These are phyloP conservation scores for Drosophila sproati DNA, from an alignment of 1,140 invertebrate genomes.

Conservation along the genomic window DNA sequence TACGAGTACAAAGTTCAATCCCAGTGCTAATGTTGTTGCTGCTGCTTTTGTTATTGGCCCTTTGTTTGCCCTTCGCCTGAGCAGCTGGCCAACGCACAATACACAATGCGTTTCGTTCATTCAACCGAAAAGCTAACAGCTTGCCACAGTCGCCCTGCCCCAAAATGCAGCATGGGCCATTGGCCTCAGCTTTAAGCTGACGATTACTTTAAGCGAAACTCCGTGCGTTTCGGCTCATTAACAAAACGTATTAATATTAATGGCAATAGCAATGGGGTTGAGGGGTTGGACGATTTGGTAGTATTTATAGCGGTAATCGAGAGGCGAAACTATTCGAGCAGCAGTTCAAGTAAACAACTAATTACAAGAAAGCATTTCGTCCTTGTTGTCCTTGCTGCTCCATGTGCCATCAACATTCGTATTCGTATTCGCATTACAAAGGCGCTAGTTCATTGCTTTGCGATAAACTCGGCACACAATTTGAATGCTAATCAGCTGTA, in stretches of 20 bases:
- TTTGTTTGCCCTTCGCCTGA: slow-evolving; percentile 63
- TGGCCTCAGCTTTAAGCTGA: slow-evolving; percentile 48
- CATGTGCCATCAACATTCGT: neutral
- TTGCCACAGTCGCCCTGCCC: slow-evolving; percentile 24
- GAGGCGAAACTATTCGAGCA: slow-evolving; percentile 39
- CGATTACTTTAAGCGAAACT: neutral
- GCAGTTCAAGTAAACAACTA: slow-evolving; percentile 76
- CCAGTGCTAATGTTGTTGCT: slow-evolving; percentile 13
- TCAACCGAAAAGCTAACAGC: slow-evolving; percentile 73
- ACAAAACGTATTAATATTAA: slow-evolving; percentile 49
- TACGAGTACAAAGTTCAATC: neutral
- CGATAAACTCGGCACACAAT: slow-evolving; percentile 81
- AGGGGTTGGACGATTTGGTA: slow-evolving; percentile 24
- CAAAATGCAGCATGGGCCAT: slow-evolving; percentile 67
- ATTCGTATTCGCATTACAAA: slow-evolving; percentile 58
- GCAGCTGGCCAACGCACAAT: slow-evolving; percentile 46
- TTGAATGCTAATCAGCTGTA: slow-evolving; percentile 77
- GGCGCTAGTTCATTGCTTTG: slow-evolving; percentile 81
- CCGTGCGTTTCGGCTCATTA: slow-evolving; percentile 55
- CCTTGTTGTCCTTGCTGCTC: slow-evolving; percentile 34
- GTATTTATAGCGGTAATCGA: slow-evolving; percentile 67
- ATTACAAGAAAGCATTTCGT: slow-evolving; percentile 54
- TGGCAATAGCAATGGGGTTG: slow-evolving; percentile 22
- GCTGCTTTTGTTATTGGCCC: slow-evolving; percentile 63
- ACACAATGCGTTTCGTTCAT: slow-evolving; percentile 67